Conservation (phyloP, 2,797 vertebrate genomes). For the Mastacembelus armatus region DNA sequence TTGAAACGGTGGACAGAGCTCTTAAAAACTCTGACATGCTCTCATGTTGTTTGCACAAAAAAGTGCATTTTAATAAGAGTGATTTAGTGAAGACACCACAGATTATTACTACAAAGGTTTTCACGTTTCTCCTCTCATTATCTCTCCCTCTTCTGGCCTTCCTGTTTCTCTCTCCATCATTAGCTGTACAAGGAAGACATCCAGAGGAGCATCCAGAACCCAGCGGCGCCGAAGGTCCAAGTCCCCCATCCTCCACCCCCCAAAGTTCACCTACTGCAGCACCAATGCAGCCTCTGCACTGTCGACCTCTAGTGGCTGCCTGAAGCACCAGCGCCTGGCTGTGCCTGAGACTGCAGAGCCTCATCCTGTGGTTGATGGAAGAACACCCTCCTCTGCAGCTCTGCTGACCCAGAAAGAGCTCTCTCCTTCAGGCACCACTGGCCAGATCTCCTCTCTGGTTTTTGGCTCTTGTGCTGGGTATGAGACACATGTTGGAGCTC, state of each 20-base stretch:
- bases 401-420: constrained; percentile 78
- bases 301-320: constrained; percentile 76
- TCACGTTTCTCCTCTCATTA: too few relatives aligned
- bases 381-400: constrained; percentile 30
- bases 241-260: constrained; percentile 95
- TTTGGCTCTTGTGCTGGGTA: constrained; percentile 72
- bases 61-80: too few relatives aligned
- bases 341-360: constrained; percentile 70
- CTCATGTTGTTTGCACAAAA: too few relatives aligned
- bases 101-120: too few relatives aligned
- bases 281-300: constrained; percentile 41
- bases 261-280: constrained; percentile 95
- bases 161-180: not conserved
- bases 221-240: constrained; percentile 93
- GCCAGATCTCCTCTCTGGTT: constrained; percentile 64
- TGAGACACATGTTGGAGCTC: constrained; percentile 33
- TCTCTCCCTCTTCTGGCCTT: not conserved
- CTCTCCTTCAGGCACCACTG: constrained; percentile 51
- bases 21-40: too few relatives aligned
- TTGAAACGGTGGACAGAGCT: too few relatives aligned
- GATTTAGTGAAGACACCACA: too few relatives aligned
- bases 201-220: constrained; percentile 87
- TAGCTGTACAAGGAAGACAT: constrained; percentile 91
- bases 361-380: not conserved
- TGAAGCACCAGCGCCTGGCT: constrained; percentile 86